Evolutionary conservation across 2,888 invertebrate species (phyloP), one percentile per base, ranked within the genome.

Genomic region (Baronia brevicornis): DNA sequence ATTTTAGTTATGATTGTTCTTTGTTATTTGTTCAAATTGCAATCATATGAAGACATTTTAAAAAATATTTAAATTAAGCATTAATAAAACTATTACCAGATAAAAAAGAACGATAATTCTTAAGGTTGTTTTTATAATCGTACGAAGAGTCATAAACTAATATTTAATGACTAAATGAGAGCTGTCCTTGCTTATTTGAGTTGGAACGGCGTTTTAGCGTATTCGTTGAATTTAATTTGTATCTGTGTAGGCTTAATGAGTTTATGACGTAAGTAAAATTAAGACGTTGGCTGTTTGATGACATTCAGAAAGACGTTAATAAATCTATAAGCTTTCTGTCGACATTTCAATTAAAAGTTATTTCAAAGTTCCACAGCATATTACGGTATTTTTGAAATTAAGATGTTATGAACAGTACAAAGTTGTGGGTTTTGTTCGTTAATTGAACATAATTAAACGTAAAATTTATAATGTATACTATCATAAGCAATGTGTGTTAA

Each of bases 291-390:
- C 5, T 3, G 22, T 22, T 33, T 27, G 33, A 12, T 5, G 17
- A 26, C 12, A 11, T n/a, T n/a, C n/a, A 5, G 25, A 21, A 26
- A 30, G 21, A 17, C 22, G 17, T 30, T 26, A 26, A 20, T 27
- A 30, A 30, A 26, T 36, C 30, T 25, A n/a, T n/a, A n/a, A 10
- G 20, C 12, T 20, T 10, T 30, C 4, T 11, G 11, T 15, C 10
- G 13, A 4, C 22, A 17, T 35, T 35, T 30, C 22, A 30, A 30
- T 30, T 22, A 30, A 21, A 29, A 20, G 25, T 24, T 20, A 25
- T 29, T 29, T 34, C 20, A 8, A 28, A 28, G 19, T 28, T 11
- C 13, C 14, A 8, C 5, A 25, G 14, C 19, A 24, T 9, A 27
- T 30, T 14, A 26, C 18, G 22, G 11, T 6, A 23, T 10, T 22